These are phyloP conservation scores for Agonopterix alstromeriana DNA, from an alignment of 2,888 invertebrate species.

Conservation along the genomic window DNA sequence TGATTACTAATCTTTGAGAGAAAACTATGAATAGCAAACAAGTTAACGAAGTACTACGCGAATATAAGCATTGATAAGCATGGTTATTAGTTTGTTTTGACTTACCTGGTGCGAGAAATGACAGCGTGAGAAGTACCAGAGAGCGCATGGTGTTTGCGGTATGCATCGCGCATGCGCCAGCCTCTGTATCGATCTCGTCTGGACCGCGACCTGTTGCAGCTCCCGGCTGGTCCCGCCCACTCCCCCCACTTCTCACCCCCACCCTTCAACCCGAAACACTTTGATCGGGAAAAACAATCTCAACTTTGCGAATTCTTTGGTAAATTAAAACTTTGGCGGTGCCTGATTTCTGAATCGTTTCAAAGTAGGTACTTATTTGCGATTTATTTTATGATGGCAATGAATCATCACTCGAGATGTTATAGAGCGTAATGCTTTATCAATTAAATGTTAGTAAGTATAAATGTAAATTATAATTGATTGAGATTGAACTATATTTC, in stretches of 20 bases:
- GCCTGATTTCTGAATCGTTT: constrained; percentile 3
- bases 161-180: constrained; percentile 60
- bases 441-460: no score
- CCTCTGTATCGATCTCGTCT: constrained; percentile 61
- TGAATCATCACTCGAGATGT: no score
- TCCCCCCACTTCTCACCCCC: constrained; percentile 15
- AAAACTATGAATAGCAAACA: not conserved
- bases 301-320: constrained; percentile 61
- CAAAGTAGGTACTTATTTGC: not conserved
- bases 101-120: constrained; percentile 59
- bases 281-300: constrained; percentile 64
- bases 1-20: not conserved
- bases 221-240: constrained; percentile 21
- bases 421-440: no score
- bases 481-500: no score
- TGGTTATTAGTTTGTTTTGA: constrained; percentile 24
- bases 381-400: not conserved
- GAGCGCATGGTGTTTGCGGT: constrained; percentile 57
- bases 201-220: constrained; percentile 64
- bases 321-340: constrained; percentile 51
- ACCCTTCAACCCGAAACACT: constrained; percentile 38
- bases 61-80: constrained; percentile 1
- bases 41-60: not conserved
- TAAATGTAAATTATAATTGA: no score
- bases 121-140: constrained; percentile 55